Evolutionary conservation across 2,797 vertebrate genomes (phyloP), one percentile per base, ranked within the genome.

Genomic region (Ciconia nigra): DNA sequence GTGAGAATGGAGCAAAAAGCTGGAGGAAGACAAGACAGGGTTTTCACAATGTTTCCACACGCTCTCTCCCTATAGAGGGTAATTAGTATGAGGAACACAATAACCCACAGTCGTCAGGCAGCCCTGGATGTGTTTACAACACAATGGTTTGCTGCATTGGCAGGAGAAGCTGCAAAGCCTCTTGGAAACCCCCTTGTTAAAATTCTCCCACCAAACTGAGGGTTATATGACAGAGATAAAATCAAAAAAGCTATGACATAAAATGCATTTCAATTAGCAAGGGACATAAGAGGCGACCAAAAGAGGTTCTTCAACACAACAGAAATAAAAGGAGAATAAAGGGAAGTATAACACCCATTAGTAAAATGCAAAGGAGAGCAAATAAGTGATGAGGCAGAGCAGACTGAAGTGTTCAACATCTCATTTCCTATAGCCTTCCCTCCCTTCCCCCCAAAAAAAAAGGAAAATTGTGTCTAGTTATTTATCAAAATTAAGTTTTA

Each of bases 141-240:
- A 88, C 84, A 92, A 76, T 87, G 84, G 73, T 66, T 95, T 91
- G 72, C 90, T 95, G 65, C 61, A 88, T 35, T 96, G 94, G 91
- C 93, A 95, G 66, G 54, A 96, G 93, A 91, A 92, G 39, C 58
- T 72, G 84, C 62, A 83, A 91, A 94, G 54, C 39, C 76, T 96
- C 80, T 91, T 83, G 89, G 87, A 96, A 95, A 94, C n/a, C 62
- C 92, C 91, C 93, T 84, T 41, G 58, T 89, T 91, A 88, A 94
- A 94, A 96, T 92, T 91, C 87, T 93, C 42, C 66, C 72, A 79
- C 69, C 87, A 96, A 94, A 93, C 31, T 31, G 76, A 81, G 79
- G 21, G 54, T 69, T 94, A 44, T 52, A 72, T 41, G 87, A 89
- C 72, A 86, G 58, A 96, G 93, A 90, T 62, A 90, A 91, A 96